Base-by-base conservation (phyloP, 2,113 vertebrate genomes). In the Otis tarda region DNA sequence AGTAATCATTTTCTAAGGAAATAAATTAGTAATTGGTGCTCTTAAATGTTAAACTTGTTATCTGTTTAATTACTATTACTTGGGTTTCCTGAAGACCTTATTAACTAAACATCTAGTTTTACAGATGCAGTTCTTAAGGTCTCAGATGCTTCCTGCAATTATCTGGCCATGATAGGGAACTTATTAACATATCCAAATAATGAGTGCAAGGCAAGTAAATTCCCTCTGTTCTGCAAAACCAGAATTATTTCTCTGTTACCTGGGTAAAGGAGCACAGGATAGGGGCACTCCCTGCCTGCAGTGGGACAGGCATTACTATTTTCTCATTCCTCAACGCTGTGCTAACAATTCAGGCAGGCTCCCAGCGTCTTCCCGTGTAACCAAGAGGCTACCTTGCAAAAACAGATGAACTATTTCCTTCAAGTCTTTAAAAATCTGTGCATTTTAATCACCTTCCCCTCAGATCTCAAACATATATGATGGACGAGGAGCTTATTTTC, bases 31-130 rank as follows among this genome's bases (percentile, higher is more conserved):
- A 80, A 77, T 65, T 61, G 33, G 43, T 84, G 33, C 35, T 89
- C 23, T 76, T 91, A 85, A 85, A 90, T 35, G 61, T 90, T 90
- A 83, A 87, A 81, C 73, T 87, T 89, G 33, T 77, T 91, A 65
- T 69, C 84, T 87, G 64, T 74, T 87, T 93, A 91, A 91, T 87
- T 93, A 87, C 84, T 84, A 25, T 56, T 81, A 74, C 64, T 77
- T 90, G 74, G 56, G 7, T 67, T 93, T 92, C 89, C 75, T 12
- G 22, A 71, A 68, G 53, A 75, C 75, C 70, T 93, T 65, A 71
- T 93, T 90, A 96, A 63, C 74, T 70, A 68, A 92, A 64, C 52
- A 88, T 85, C 83, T 95, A 91, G 65, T n/a, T 91, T 85, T 74
- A 64, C 55, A 79, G 61, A 85, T 85, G 82, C 67, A 23, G 28